Percentiles rank a stretch among this genome's conserved stretches.
Conservation (phyloP, 1,140 invertebrate species). For the Caenorhabditis elegans region WBcel235 BX284602.5:10975501-10976000, state of each 20-base stretch:
- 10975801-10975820: conserved; percentile 49
- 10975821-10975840: conserved; percentile 52
- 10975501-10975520: no score
- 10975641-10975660: neutral
- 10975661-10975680: conserved; percentile 20
- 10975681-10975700: conserved; percentile 30
- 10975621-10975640: neutral
- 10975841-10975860: neutral
- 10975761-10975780: conserved; percentile 6
- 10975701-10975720: conserved; percentile 8
- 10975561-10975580: conserved; percentile 15
- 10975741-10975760: neutral
- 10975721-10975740: neutral
- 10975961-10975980: no score
- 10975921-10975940: no score
- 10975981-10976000: no score
- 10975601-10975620: neutral
- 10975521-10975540: neutral
- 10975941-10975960: no score
- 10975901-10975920: no score
- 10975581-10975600: neutral
- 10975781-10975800: conserved; percentile 17
- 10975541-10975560: conserved; percentile 1
- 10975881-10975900: no score
- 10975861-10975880: no score